Percentiles rank a stretch among this genome's conserved stretches.
phyloP scores from a whole-genome alignment of 2,888 invertebrate genomes.

The Leptinotarsa tumamoca region DNA sequence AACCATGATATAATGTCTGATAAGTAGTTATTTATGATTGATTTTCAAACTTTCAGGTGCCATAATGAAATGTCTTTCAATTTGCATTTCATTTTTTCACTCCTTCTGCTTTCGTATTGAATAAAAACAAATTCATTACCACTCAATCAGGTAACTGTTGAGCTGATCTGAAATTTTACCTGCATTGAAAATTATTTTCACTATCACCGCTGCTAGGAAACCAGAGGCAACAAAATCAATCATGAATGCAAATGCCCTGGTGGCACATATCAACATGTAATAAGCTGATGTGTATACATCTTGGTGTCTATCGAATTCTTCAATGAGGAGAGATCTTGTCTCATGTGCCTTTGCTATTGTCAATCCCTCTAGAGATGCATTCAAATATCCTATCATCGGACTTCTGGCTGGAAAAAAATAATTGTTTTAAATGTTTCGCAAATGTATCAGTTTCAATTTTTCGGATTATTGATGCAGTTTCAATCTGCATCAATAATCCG shows the following conservation, averaged over 20 bases:
- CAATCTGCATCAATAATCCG: too few relatives aligned
- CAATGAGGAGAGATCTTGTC: conserved; percentile 52
- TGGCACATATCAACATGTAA: conserved; percentile 57
- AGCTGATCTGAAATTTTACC: conserved; percentile 36
- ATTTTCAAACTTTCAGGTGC: too few relatives aligned
- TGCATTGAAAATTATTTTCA: conserved; percentile 43
- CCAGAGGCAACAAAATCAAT: conserved; percentile 55
- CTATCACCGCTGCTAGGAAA: conserved; percentile 49
- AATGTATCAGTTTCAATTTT: neutral
- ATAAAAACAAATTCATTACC: too few relatives aligned
- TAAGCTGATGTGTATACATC: conserved; percentile 60
- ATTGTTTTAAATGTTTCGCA: neutral
- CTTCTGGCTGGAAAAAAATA: conserved; percentile 58
- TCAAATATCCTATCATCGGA: conserved; percentile 63
- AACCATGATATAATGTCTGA: too few relatives aligned
- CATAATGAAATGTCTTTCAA: too few relatives aligned
- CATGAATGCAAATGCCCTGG: conserved; percentile 58
- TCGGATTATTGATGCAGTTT: too few relatives aligned
- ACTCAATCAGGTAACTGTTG: too few relatives aligned
- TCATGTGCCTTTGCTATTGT: conserved; percentile 61
- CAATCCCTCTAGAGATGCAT: conserved; percentile 62
- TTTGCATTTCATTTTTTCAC: too few relatives aligned
- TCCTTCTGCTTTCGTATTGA: too few relatives aligned
- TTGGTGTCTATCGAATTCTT: conserved; percentile 62
- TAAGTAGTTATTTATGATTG: too few relatives aligned